Conservation (phyloP, 2,888 invertebrate genomes). For the Lasius platythorax region DNA sequence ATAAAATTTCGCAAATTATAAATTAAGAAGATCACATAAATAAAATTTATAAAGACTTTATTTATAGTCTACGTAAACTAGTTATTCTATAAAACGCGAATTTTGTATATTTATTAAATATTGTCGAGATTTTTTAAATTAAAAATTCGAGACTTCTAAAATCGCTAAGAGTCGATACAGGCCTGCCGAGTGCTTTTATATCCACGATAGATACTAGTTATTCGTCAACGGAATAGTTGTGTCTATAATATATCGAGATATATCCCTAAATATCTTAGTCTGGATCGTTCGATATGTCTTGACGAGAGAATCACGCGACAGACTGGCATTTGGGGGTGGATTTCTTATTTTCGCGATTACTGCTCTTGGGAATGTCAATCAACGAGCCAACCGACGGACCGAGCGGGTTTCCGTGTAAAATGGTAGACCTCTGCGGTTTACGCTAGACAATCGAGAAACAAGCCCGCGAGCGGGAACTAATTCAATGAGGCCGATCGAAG, state of each 20-base stretch:
- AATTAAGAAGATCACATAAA: not conserved
- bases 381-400: constrained; percentile 26
- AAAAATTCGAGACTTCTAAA: not conserved
- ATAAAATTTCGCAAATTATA: not conserved
- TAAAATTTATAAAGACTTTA: not conserved
- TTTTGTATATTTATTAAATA: not conserved
- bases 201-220: not conserved
- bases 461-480: constrained; percentile 71
- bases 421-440: constrained; percentile 53
- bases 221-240: not conserved
- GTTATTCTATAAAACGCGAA: not conserved
- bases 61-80: not conserved
- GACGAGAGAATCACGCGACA: constrained; percentile 15
- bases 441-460: constrained; percentile 66
- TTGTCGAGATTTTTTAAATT: not conserved
- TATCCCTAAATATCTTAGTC: constrained; percentile 7
- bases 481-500: constrained; percentile 78
- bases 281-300: constrained; percentile 19
- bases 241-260: not conserved
- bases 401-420: constrained; percentile 56
- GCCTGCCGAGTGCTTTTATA: not conserved
- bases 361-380: constrained; percentile 50
- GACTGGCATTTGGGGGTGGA: not conserved
- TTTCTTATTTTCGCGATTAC: constrained; percentile 50
- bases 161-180: not conserved